Evolutionary conservation across 2,113 vertebrate species (phyloP).

Genomic region (Excalfactoria chinensis): DNA sequence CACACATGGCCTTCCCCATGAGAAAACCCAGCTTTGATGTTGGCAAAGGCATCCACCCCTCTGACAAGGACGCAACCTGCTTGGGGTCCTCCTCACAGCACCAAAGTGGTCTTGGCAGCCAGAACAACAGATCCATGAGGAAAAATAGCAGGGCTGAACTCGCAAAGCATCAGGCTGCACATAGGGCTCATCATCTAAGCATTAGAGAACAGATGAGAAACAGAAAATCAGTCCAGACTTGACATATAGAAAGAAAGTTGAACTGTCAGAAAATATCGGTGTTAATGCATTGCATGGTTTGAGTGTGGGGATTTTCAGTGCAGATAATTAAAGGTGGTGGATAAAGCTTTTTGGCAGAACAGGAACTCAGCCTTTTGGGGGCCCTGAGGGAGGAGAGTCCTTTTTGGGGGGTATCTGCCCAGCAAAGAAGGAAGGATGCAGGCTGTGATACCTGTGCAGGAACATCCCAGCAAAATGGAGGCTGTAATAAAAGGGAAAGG

Average conservation of each 20-base stretch:
- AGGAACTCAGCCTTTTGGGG: neutral
- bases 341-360: neutral
- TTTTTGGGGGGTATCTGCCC: neutral
- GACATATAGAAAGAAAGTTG: neutral
- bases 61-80: accelerated
- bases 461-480: neutral
- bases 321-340: neutral
- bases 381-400: neutral
- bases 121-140: neutral
- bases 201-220: neutral
- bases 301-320: neutral
- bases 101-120: accelerated
- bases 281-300: neutral
- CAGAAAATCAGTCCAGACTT: neutral
- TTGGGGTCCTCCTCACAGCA: neutral
- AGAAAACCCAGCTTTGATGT: neutral
- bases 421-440: neutral
- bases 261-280: neutral
- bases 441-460: neutral
- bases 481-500: neutral
- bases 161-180: neutral
- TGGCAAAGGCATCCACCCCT: neutral
- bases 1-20: accelerated
- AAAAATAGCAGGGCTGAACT: neutral
- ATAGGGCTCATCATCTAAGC: neutral